Conservation (phyloP, 2,113 vertebrate genomes). For the Clarias gariepinus region DNA sequence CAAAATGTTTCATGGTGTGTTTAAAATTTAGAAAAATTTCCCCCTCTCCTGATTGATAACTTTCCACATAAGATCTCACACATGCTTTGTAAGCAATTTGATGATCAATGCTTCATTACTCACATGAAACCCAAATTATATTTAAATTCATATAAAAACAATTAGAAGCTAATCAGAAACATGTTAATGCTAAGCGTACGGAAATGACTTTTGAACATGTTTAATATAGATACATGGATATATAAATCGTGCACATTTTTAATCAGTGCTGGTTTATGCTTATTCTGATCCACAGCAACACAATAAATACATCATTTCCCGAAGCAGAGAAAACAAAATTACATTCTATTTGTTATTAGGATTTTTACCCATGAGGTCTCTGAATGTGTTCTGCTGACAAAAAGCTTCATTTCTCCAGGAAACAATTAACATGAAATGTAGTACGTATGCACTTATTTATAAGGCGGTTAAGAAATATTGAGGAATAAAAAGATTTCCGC, state of each 20-base stretch:
- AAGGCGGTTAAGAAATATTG: neutral
- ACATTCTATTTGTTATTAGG: conserved; percentile 12
- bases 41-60: neutral
- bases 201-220: too few relatives aligned
- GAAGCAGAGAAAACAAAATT: neutral
- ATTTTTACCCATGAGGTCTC: neutral
- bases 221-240: neutral
- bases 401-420: conserved; percentile 14
- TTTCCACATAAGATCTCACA: neutral
- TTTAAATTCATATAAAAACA: too few relatives aligned
- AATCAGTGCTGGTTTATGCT: neutral
- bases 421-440: neutral
- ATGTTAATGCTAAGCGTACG: too few relatives aligned
- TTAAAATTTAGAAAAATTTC: neutral
- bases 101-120: neutral
- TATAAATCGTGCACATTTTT: neutral
- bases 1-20: neutral
- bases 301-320: conserved; percentile 8
- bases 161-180: too few relatives aligned
- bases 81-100: neutral
- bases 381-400: conserved; percentile 3
- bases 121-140: too few relatives aligned
- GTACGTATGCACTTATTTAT: neutral
- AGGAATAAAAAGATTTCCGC: neutral
- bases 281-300: neutral